Base-by-base conservation (phyloP, 2,113 vertebrate species). In the Eira barbara region DNA sequence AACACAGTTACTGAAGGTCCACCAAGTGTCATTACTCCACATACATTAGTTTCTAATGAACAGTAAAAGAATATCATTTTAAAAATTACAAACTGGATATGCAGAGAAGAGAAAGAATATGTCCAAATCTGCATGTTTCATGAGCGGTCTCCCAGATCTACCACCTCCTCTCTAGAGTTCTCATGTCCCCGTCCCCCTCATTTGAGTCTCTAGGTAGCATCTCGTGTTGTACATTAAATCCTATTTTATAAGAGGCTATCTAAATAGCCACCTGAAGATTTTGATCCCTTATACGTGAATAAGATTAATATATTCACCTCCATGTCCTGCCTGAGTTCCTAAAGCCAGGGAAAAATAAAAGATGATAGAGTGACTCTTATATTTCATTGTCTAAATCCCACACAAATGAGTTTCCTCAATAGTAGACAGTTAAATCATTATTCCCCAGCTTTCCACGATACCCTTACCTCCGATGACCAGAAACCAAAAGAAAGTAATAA, bases 361-460 rank as follows among this genome's bases (percentile, higher is more conserved):
- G 27, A 86, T 1, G 4, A 42, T 92, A 93, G 39, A 94, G 90
- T 42, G 36, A 82, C 90, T 96, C 82, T 90, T 45, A n/a, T 55
- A 84, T 89, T 96, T 95, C 81, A 95, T 97, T 97, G 94, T 52
- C 55, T 98, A 98, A 98, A 93, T 74, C 65, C 89, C 92, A 97
- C 93, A 95, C 95, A 97, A 59, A 89, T 61, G 91, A 96, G 83
- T 84, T 95, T 96, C 86, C 87, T 95, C 34, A 2, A 95, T 85
- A 90, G 89, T 49, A 96, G 27, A 76, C 78, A 57, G 23, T 9
- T 84, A 80, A 89, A 94, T 42, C 61, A 71, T 52, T 67, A 86
- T 27, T 71, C 89, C 29, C 92, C 86, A 52, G 65, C 45, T 69
- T 95, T 92, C 90, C 92, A 65, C 0, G n/a, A 76, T 82, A 85